Evolutionary conservation across 2,797 vertebrate species (phyloP), one percentile per base, ranked within the genome.

Genomic region (Heliangelus exortis): DNA sequence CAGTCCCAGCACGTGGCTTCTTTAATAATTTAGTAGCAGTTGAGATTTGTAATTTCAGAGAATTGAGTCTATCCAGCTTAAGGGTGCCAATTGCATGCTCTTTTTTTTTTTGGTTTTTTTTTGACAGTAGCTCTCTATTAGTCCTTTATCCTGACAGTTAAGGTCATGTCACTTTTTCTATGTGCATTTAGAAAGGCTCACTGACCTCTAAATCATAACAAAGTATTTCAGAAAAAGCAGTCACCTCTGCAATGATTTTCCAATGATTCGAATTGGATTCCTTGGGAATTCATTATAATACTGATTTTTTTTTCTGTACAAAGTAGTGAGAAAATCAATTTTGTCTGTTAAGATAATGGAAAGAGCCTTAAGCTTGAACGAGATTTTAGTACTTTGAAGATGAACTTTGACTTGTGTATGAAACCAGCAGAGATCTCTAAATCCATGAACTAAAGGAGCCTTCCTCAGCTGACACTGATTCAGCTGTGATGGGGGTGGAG

Each of bases 221-320:
- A 22, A 65, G 20, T 72, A 54, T 93, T 95, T 90, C 61, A 89
- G 74, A 82, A 90, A 89, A 90, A 72, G 47, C 67, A 92, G 10
- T 25, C 15, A 57, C 66, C 39, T 89, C 62, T 79, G 36, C 53
- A 67, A n/a, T 68, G 34, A 54, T 75, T 94, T 91, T 94, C 67
- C 55, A 83, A 19, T 95, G 93, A 81, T 80, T 92, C 28, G 69
- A 33, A 69, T 34, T 83, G 1, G 7, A 15, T 91, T 84, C 51
- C 79, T 74, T 66, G 61, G 65, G 75, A 89, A 89, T 92, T 93
- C 45, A 53, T 89, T 85, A 82, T 76, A 7, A 5, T 79, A 43
- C 20, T 63, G 53, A 89, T 77, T 91, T 86, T 39, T 39, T 41
- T 62, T 87, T 83, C 31, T 71, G 22, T 55, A 67, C 73, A 88